Conservation (phyloP, 1,140 invertebrate genomes). For the Drosophila melanogaster region DNA sequence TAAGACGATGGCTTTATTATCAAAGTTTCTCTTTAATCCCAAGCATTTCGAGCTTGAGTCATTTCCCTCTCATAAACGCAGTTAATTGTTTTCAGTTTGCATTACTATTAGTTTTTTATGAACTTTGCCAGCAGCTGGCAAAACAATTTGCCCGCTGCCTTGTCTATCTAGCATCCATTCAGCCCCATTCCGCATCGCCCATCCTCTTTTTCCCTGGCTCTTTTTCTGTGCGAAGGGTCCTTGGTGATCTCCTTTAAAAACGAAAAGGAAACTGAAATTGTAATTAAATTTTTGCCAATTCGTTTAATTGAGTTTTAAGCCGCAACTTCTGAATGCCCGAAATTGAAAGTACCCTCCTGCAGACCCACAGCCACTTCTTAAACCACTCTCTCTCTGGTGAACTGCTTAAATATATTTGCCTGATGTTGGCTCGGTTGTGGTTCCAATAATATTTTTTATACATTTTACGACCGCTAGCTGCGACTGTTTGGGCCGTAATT, state of each 20-base stretch:
- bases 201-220: background rate
- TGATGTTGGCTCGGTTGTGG: slow-evolving; percentile 39
- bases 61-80: slow-evolving; percentile 22
- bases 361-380: background rate
- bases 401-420: slow-evolving; percentile 53
- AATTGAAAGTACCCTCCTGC: slow-evolving; percentile 56
- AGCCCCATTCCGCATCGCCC: background rate
- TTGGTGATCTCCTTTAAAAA: slow-evolving; percentile 34
- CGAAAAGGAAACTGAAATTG: slow-evolving; percentile 53
- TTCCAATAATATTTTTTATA: slow-evolving; percentile 39
- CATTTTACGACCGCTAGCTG: slow-evolving; percentile 58
- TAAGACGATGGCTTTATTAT: too few species aligned
- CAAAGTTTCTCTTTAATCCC: too few species aligned
- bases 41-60: background rate
- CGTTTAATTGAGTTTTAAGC: slow-evolving; percentile 81
- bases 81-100: slow-evolving; percentile 54
- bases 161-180: background rate
- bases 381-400: slow-evolving; percentile 4
- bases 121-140: slow-evolving; percentile 51
- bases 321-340: slow-evolving; percentile 56
- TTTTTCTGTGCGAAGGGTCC: slow-evolving; percentile 1
- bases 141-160: slow-evolving; percentile 19
- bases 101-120: slow-evolving; percentile 53
- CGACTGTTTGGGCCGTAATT: slow-evolving; percentile 79
- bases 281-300: slow-evolving; percentile 80